Conservation (phyloP, 2,888 invertebrate species). For the Monoplex corrugatus region DNA sequence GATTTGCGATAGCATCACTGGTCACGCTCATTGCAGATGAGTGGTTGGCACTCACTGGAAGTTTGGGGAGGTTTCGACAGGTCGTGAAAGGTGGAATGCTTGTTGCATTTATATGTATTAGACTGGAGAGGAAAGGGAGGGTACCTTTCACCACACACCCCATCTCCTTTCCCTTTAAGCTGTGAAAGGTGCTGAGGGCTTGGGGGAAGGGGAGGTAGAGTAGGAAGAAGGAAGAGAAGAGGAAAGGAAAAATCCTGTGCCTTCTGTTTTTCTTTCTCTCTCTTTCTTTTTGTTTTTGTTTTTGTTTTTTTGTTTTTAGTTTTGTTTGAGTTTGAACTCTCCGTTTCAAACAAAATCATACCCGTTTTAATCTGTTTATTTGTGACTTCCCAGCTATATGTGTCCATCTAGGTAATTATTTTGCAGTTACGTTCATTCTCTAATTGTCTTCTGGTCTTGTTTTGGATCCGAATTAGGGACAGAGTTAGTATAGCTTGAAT, state of each 20-base stretch:
- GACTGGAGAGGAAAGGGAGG: not conserved
- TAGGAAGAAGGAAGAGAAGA: not conserved
- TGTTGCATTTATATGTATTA: conserved; percentile 21
- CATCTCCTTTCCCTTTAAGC: not conserved
- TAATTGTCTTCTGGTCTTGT: no score
- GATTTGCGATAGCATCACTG: conserved; percentile 48
- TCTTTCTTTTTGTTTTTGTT: not conserved
- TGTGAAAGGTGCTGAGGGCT: not conserved
- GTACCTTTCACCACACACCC: not conserved
- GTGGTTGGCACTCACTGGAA: not conserved
- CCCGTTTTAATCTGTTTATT: no score
- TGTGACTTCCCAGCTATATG: no score
- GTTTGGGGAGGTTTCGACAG: not conserved
- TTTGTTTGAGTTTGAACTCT: no score
- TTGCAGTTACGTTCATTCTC: no score
- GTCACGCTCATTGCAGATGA: conserved; percentile 36
- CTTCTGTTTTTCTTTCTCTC: no score
- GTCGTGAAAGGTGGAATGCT: conserved; percentile 15
- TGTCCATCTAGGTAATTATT: no score
- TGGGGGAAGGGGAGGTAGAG: not conserved
- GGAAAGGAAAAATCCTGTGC: no score
- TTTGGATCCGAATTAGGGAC: no score
- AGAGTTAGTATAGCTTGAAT: no score
- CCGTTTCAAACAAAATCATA: no score
- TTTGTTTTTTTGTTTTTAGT: no score